phyloP scores from a whole-genome alignment of 1,140 invertebrate genomes.

The Saccostrea glomerata region DNA sequence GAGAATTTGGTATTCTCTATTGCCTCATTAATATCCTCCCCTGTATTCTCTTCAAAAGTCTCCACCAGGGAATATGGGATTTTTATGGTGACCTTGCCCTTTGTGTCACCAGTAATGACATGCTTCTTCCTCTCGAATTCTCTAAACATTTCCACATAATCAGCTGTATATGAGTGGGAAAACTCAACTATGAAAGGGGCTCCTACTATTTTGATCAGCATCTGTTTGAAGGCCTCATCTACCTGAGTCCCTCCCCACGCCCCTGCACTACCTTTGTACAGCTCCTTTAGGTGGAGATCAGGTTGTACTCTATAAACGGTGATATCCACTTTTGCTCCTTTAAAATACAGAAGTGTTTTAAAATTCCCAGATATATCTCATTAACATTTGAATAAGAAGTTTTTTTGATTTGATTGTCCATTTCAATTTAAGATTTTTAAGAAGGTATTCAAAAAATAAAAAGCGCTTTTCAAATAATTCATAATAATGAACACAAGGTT shows the following conservation, averaged over 20 bases:
- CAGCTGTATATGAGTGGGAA: slow-evolving; percentile 35
- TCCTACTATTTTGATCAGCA: neutral
- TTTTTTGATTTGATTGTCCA: no score
- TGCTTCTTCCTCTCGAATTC: slow-evolving; percentile 63
- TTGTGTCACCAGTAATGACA: slow-evolving; percentile 29
- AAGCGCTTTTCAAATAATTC: no score
- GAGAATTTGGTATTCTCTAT: slow-evolving; percentile 36
- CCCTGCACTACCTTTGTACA: slow-evolving; percentile 55
- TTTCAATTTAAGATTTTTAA: no score
- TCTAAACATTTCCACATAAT: slow-evolving; percentile 58
- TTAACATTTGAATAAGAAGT: no score
- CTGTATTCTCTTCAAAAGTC: slow-evolving; percentile 51
- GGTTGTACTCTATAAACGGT: no score
- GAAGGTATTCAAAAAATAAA: no score
- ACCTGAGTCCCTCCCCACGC: slow-evolving; percentile 59
- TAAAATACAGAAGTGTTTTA: no score
- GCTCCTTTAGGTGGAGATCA: slow-evolving; percentile 46
- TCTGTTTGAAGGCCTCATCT: slow-evolving; percentile 52
- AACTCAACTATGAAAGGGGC: slow-evolving; percentile 33
- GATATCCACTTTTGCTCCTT: no score
- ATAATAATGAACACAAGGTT: no score
- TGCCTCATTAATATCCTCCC: slow-evolving; percentile 46
- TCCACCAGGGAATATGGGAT: slow-evolving; percentile 54
- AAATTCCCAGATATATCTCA: no score
- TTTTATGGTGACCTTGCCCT: slow-evolving; percentile 47